These are phyloP conservation scores for Pogonocichla stellata DNA, from an alignment of 2,113 vertebrate species.

Conservation along the genomic window DNA sequence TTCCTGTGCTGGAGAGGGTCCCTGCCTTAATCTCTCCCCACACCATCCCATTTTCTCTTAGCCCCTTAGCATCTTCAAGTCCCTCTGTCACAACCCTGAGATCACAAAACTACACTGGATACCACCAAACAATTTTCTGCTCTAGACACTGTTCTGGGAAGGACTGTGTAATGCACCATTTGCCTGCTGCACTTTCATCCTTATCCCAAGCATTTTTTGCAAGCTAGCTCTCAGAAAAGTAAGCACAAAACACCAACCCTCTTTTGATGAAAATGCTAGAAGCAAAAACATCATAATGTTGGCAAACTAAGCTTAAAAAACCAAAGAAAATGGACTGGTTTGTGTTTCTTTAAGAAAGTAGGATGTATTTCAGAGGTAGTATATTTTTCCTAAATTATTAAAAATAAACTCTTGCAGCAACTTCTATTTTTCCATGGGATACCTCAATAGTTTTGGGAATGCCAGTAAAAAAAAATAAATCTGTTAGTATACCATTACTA, in stretches of 20 bases:
- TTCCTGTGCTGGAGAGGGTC: neutral
- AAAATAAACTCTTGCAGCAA: neutral
- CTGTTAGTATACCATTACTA: neutral
- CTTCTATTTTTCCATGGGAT: neutral
- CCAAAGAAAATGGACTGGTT: neutral
- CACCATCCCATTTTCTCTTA: neutral
- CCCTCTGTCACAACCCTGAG: neutral
- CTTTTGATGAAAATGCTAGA: neutral
- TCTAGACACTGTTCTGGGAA: neutral
- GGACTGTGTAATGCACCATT: neutral
- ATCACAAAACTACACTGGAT: neutral
- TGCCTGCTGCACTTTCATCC: neutral
- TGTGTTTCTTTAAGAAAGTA: constrained; percentile 35
- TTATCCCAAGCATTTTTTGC: neutral
- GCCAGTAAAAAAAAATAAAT: neutral
- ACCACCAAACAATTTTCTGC: neutral
- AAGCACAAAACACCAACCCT: neutral
- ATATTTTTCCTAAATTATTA: constrained; percentile 13
- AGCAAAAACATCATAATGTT: neutral
- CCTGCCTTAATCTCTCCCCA: neutral
- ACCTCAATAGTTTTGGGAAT: neutral
- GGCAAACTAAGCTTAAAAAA: neutral
- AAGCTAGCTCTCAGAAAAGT: neutral
- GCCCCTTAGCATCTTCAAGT: neutral
- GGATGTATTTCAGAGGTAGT: constrained; percentile 61